Percentiles rank a stretch among this genome's conserved stretches.
phyloP scores from a whole-genome alignment of 2,888 invertebrate genomes.

The Thelaira solivaga region DNA sequence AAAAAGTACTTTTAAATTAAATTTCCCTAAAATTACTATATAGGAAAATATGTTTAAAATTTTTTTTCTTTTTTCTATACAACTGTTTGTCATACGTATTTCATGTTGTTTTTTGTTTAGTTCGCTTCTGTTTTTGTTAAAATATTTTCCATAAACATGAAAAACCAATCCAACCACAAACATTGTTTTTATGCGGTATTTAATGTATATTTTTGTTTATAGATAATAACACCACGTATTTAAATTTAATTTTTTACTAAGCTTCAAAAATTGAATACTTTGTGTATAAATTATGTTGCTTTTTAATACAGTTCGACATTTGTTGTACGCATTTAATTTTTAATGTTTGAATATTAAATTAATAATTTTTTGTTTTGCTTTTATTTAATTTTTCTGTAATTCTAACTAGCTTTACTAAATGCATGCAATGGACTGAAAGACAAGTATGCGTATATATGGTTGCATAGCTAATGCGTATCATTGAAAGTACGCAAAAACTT shows the following conservation, averaged over 20 bases:
- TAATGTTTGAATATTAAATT: slow-evolving; percentile 31
- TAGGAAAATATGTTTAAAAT: not conserved
- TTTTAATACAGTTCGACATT: slow-evolving; percentile 16
- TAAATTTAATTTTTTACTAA: slow-evolving; percentile 30
- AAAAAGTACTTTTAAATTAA: not conserved
- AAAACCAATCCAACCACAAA: slow-evolving; percentile 39
- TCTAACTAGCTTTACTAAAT: not conserved
- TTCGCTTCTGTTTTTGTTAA: not conserved
- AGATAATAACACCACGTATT: slow-evolving; percentile 37
- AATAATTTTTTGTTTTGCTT: slow-evolving; percentile 4
- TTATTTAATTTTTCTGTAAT: not conserved
- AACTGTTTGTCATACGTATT: not conserved
- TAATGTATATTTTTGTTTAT: slow-evolving; percentile 42
- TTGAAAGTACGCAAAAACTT: not conserved
- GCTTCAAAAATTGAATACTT: slow-evolving; percentile 32
- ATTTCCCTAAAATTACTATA: slow-evolving; percentile 15
- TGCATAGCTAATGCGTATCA: not conserved
- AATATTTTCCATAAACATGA: not conserved
- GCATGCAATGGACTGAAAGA: not conserved
- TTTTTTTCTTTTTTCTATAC: not conserved
- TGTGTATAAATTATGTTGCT: slow-evolving; percentile 16
- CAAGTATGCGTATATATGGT: slow-evolving; percentile 7
- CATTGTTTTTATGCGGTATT: slow-evolving; percentile 53
- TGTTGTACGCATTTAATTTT: slow-evolving; percentile 30
- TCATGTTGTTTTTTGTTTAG: not conserved